phyloP scores from a whole-genome alignment of 1,140 invertebrate species.

The Drosophila nigromelanica region DNA sequence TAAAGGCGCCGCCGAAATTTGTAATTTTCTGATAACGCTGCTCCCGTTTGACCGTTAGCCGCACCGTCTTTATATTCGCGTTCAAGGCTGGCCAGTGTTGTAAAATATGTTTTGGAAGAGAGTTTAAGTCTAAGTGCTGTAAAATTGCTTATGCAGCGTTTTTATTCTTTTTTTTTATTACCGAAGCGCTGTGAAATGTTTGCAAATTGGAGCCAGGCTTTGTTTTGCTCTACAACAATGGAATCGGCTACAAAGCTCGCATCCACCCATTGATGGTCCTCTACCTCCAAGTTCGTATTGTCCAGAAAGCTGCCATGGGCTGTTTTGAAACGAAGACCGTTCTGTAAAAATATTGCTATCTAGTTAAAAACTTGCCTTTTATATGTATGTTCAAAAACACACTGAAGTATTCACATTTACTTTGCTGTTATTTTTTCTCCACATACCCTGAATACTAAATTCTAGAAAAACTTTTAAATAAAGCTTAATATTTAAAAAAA shows the following conservation, averaged over 20 bases:
- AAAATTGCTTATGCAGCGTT: too few relatives aligned
- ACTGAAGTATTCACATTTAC: too few relatives aligned
- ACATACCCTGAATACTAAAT: too few relatives aligned
- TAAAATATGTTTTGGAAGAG: neutral
- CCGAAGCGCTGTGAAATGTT: conserved; percentile 50
- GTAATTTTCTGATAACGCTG: conserved; percentile 86
- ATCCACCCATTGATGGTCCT: conserved; percentile 44
- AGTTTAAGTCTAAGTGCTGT: neutral
- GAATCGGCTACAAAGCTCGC: conserved; percentile 60
- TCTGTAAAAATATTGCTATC: conserved; percentile 18
- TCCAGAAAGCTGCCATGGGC: conserved; percentile 40
- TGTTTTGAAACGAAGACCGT: conserved; percentile 55
- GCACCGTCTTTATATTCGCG: conserved; percentile 30
- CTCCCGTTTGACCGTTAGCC: conserved; percentile 66
- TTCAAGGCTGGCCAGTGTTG: conserved; percentile 45
- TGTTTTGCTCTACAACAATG: conserved; percentile 63
- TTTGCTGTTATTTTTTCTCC: too few relatives aligned
- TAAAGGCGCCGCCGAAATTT: conserved; percentile 95
- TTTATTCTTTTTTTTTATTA: conserved; percentile 3
- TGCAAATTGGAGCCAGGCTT: conserved; percentile 64
- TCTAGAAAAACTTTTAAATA: too few relatives aligned
- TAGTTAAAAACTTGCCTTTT: neutral
- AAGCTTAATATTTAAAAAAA: too few relatives aligned
- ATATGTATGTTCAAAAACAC: neutral
- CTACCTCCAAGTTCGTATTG: conserved; percentile 18